A percentile compares a stretch with the other conserved stretches of the same genome.
Evolutionary conservation across 1,140 invertebrate species (phyloP).

Genomic region (Gryllus bimaculatus): DNA sequence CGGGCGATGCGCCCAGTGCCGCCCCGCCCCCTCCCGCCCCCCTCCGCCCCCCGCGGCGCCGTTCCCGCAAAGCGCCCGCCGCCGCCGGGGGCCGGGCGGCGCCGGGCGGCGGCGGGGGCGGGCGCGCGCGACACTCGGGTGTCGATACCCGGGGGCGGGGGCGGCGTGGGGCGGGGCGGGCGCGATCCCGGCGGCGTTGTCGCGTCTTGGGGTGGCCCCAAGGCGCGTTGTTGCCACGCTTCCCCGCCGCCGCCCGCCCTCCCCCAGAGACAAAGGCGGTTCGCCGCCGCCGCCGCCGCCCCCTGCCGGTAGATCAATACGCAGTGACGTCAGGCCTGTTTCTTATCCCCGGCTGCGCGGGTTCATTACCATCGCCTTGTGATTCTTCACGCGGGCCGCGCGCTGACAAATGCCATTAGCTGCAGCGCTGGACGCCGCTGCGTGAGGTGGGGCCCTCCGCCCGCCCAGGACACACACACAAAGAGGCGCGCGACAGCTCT

Average conservation of each 20-base stretch:
- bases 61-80: too few species aligned
- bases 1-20: too few species aligned
- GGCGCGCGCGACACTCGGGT: background rate
- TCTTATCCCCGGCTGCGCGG: background rate
- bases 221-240: background rate
- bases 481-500: too few species aligned
- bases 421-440: too few species aligned
- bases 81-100: too few species aligned
- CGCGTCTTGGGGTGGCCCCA: background rate
- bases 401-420: background rate
- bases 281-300: background rate
- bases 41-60: too few species aligned
- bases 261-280: background rate
- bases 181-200: background rate
- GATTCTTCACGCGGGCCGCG: background rate
- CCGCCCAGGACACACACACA: too few species aligned
- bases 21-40: too few species aligned
- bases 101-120: too few species aligned
- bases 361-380: background rate
- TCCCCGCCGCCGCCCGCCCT: background rate
- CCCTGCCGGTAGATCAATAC: background rate
- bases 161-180: too few species aligned
- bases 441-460: too few species aligned
- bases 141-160: constrained; percentile 1
- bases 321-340: background rate